phyloP scores from a whole-genome alignment of 2,888 invertebrate genomes.

The Sarcophaga carnaria region DNA sequence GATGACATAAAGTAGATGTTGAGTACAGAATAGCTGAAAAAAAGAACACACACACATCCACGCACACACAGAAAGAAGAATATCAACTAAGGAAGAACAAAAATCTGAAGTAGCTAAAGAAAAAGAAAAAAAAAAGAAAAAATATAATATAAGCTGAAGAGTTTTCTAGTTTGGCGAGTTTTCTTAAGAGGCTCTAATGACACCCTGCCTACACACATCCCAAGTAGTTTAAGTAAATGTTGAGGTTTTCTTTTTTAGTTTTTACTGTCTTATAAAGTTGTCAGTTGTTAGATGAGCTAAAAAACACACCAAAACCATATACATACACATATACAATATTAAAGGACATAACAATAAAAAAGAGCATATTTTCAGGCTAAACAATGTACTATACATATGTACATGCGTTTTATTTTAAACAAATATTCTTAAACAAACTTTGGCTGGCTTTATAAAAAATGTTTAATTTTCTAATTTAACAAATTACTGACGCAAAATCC shows the following conservation, averaged over 20 bases:
- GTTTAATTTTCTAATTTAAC: slow-evolving; percentile 24
- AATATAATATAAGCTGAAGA: slow-evolving; percentile 39
- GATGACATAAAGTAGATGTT: slow-evolving; percentile 69
- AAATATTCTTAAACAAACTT: not conserved
- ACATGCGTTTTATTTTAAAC: not conserved
- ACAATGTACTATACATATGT: not conserved
- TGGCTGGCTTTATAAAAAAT: slow-evolving; percentile 8
- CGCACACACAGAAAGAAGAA: not conserved
- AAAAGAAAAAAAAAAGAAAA: slow-evolving; percentile 5
- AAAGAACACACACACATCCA: not conserved
- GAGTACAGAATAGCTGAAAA: slow-evolving; percentile 50
- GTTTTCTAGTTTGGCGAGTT: slow-evolving; percentile 50
- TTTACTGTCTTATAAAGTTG: slow-evolving; percentile 33
- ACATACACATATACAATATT: not conserved
- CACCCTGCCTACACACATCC: slow-evolving; percentile 15
- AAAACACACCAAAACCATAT: not conserved
- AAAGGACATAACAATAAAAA: slow-evolving; percentile 12
- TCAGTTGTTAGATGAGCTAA: slow-evolving; percentile 51
- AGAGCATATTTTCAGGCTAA: slow-evolving; percentile 11
- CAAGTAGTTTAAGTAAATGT: slow-evolving; percentile 46
- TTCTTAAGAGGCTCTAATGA: slow-evolving; percentile 57
- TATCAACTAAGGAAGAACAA: not conserved
- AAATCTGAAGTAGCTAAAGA: slow-evolving; percentile 1
- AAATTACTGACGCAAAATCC: slow-evolving; percentile 23
- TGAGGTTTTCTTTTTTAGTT: slow-evolving; percentile 19